phyloP scores from a whole-genome alignment of 2,888 invertebrate species.

The Chrysomela aeneicollis region DNA sequence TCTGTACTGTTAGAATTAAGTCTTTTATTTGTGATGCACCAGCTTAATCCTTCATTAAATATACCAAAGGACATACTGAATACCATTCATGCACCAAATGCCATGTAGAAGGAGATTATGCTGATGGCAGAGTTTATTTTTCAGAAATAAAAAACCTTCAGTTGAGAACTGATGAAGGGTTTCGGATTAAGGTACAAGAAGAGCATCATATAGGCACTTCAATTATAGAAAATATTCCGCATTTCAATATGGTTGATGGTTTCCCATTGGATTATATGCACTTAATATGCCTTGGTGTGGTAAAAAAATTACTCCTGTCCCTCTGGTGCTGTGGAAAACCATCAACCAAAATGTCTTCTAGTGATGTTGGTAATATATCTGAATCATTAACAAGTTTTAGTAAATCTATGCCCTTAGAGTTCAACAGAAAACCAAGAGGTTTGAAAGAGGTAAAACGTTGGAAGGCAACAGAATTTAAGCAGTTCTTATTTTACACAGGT shows the following conservation, averaged over 20 bases:
- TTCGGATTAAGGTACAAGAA: slow-evolving; percentile 30
- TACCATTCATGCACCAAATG: slow-evolving; percentile 38
- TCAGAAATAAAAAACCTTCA: slow-evolving; percentile 26
- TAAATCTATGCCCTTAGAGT: slow-evolving; percentile 22
- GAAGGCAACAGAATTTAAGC: slow-evolving; percentile 27
- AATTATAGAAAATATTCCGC: slow-evolving; percentile 30
- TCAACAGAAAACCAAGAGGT: slow-evolving; percentile 26
- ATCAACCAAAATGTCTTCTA: slow-evolving; percentile 19
- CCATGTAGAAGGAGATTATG: slow-evolving; percentile 22
- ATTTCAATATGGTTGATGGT: slow-evolving; percentile 31
- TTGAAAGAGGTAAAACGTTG: slow-evolving; percentile 25
- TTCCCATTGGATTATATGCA: slow-evolving; percentile 42
- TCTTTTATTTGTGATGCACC: slow-evolving; percentile 41
- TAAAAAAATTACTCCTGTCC: slow-evolving; percentile 22
- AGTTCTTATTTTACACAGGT: slow-evolving; percentile 24
- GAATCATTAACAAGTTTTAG: slow-evolving; percentile 13
- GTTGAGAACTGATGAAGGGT: slow-evolving; percentile 30
- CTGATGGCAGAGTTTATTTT: slow-evolving; percentile 29
- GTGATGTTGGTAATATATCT: slow-evolving; percentile 19
- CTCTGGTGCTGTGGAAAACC: slow-evolving; percentile 26
- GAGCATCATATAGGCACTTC: slow-evolving; percentile 34
- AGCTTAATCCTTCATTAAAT: slow-evolving; percentile 33
- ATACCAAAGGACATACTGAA: slow-evolving; percentile 35
- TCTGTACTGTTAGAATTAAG: slow-evolving; percentile 30
- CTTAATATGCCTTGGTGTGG: slow-evolving; percentile 24